phyloP scores from a whole-genome alignment of 2,113 vertebrate genomes.

The Scomber scombrus region DNA sequence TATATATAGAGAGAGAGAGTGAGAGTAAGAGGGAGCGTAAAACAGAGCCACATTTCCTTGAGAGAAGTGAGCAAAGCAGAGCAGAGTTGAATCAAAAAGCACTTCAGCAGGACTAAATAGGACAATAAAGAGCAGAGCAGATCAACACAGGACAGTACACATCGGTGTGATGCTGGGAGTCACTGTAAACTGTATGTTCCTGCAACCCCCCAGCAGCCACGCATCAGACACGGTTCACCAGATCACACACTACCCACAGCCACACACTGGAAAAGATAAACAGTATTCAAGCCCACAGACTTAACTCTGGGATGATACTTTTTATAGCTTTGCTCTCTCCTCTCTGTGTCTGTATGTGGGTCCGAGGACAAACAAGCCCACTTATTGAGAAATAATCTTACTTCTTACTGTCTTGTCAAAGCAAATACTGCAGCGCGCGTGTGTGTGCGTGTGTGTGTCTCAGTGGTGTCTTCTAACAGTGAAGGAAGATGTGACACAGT shows the following conservation, averaged over 20 bases:
- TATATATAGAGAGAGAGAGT: not conserved
- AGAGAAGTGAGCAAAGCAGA: slow-evolving; percentile 24
- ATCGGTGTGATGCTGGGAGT: slow-evolving; percentile 29
- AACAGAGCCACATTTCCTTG: slow-evolving; percentile 17
- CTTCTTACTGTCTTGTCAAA: slow-evolving; percentile 21
- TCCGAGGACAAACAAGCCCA: not conserved
- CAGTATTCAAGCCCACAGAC: slow-evolving; percentile 45
- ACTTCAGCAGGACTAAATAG: slow-evolving; percentile 31
- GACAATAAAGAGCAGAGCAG: slow-evolving; percentile 33
- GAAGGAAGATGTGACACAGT: not conserved
- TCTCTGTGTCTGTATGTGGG: not conserved
- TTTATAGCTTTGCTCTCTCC: slow-evolving; percentile 20
- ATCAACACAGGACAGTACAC: slow-evolving; percentile 20
- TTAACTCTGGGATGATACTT: slow-evolving; percentile 34
- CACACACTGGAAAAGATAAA: slow-evolving; percentile 44
- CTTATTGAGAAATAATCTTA: slow-evolving; percentile 23
- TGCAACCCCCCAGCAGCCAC: slow-evolving; percentile 18
- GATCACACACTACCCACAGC: slow-evolving; percentile 41
- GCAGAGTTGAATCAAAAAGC: slow-evolving; percentile 22
- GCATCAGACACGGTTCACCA: slow-evolving; percentile 55
- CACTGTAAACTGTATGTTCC: slow-evolving; percentile 46
- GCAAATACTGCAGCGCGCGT: not conserved
- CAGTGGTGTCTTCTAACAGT: not conserved
- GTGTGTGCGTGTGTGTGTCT: not conserved
- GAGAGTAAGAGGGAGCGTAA: slow-evolving; percentile 6